These are phyloP conservation scores for Willowsia nigromaculata DNA, from an alignment of 2,888 invertebrate genomes.

Conservation along the genomic window DNA sequence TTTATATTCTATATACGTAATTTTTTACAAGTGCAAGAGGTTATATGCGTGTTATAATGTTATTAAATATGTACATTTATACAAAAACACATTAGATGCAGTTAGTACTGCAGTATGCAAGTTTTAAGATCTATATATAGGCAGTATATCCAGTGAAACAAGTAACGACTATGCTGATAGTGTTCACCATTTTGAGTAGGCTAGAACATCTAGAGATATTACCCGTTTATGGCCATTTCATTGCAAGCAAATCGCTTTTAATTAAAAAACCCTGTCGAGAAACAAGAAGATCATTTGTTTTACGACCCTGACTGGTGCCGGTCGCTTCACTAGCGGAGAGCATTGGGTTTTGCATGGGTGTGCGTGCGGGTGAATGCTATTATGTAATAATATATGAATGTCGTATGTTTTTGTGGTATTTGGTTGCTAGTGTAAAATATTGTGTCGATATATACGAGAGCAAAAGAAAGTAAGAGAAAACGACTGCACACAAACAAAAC, in stretches of 20 bases:
- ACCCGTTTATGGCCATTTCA: conserved; percentile 47
- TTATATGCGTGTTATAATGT: too few relatives aligned
- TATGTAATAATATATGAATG: background rate
- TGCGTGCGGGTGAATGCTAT: background rate
- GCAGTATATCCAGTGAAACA: too few relatives aligned
- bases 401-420: background rate
- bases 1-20: too few relatives aligned
- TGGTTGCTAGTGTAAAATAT: background rate
- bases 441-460: background rate
- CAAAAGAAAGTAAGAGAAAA: background rate
- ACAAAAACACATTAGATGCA: too few relatives aligned
- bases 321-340: background rate
- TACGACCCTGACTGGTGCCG: conserved; percentile 14
- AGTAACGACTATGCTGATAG: background rate
- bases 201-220: conserved; percentile 12
- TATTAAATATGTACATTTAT: too few relatives aligned
- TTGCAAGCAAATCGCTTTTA: conserved; percentile 60
- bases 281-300: conserved; percentile 59
- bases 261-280: conserved; percentile 53
- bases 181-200: background rate
- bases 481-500: background rate
- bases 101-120: background rate
- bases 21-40: too few relatives aligned
- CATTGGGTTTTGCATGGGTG: background rate
- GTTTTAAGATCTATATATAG: background rate